Evolutionary conservation across 2,113 vertebrate species (phyloP), one percentile per base, ranked within the genome.

Genomic region (Campylomormyrus numenius): DNA sequence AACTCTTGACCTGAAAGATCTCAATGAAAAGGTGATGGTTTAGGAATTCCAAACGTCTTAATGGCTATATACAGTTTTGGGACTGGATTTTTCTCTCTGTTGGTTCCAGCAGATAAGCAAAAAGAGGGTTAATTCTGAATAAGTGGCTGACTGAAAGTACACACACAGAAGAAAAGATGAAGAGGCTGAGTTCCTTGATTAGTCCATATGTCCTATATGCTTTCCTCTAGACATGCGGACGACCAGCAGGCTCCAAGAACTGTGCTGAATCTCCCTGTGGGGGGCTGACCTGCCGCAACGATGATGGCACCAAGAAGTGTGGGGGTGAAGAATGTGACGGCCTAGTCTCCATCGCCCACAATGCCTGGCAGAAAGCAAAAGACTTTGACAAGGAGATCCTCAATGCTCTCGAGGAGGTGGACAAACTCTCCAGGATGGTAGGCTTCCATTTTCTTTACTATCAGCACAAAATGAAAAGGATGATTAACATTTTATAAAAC

Each of bases 401-500:
- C 90, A 96, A 93, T 3, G 97, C 97, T 3, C 95, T 99, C 94
- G 96, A 97, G 89, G 98, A 99, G 89, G 97, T 99, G 92, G 98
- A 99, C 89, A 97, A 97, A 91, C 97, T 99, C 88, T 98, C 97
- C 52, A 97, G 96, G 94, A 97, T 97, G 98, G 98, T 99, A 96
- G 95, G 94, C 89, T n/a, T 24, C 3, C 77, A 21, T 83, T 74
- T 17, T 77, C 74, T 42, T 5, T 80, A 21, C 10, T 19, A 19
- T 80, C 5, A 42, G 74, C 31, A 15, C 74, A 80, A 80, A 42
- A 80, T 80, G 5, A 31, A 13, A 70, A 70, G 9, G 10, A 4
- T 70, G 9, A 66, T 66, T 27, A 31, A 27, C 62, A 24, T 66
- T n/a, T 31, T 70, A 11, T 70, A 70, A 31, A 70, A 70, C 27